These are phyloP conservation scores for Adelphocoris suturalis DNA, from an alignment of 2,888 invertebrate genomes.

Conservation along the genomic window DNA sequence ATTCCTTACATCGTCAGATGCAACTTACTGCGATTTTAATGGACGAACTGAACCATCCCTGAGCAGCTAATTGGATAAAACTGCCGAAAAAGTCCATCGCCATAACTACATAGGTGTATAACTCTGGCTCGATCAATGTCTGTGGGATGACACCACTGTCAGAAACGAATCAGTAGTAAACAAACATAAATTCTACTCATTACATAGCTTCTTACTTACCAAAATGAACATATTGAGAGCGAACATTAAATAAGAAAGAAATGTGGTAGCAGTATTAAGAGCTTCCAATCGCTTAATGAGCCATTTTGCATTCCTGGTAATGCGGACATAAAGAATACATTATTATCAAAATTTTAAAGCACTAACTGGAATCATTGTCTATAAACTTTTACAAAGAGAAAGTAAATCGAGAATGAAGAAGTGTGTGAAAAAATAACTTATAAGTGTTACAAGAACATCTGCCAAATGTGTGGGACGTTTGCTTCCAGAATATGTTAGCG, in stretches of 20 bases:
- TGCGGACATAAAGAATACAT: background rate
- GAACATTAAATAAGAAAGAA: background rate
- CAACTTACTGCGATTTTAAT: background rate
- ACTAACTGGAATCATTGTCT: too few relatives aligned
- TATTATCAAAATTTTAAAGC: too few relatives aligned
- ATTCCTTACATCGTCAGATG: too few relatives aligned
- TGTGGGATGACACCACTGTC: background rate
- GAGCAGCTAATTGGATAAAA: background rate
- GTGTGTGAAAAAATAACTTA: too few relatives aligned
- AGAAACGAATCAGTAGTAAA: too few relatives aligned
- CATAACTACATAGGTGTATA: background rate
- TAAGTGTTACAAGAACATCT: too few relatives aligned
- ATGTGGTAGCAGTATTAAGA: background rate
- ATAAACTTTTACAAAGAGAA: too few relatives aligned
- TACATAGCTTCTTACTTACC: background rate
- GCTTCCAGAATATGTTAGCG: too few relatives aligned
- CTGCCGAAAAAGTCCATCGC: background rate
- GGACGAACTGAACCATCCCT: background rate
- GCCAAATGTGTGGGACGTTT: too few relatives aligned
- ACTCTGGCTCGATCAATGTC: background rate
- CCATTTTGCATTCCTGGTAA: slow-evolving; percentile 16
- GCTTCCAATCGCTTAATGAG: background rate
- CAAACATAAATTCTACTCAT: too few relatives aligned
- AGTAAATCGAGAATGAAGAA: too few relatives aligned
- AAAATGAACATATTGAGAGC: background rate